Percentiles rank a stretch among this genome's conserved stretches.
phyloP scores from a whole-genome alignment of 2,797 vertebrate species.

The Danio jaintianensis region DNA sequence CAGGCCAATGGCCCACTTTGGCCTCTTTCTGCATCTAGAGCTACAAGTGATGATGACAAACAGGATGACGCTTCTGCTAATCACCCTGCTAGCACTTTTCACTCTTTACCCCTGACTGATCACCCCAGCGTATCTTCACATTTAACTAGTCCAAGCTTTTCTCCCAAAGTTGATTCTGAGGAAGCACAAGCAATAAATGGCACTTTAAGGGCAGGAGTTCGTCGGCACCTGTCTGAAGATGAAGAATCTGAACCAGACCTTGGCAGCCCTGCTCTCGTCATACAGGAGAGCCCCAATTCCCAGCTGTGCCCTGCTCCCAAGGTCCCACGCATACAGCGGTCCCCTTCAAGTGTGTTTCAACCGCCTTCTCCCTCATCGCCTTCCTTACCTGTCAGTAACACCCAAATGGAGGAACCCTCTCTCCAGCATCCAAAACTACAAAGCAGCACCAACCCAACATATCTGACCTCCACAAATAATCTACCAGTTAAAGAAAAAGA shows the following conservation, averaged over 20 bases:
- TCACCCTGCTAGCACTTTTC: conserved; percentile 47
- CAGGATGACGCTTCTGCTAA: conserved; percentile 32
- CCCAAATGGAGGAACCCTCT: conserved; percentile 49
- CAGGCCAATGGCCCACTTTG: conserved; percentile 65
- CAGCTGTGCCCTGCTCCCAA: conserved; percentile 70
- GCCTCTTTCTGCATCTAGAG: conserved; percentile 62
- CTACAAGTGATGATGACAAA: conserved; percentile 41
- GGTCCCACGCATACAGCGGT: conserved; percentile 67
- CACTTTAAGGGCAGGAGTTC: conserved; percentile 47
- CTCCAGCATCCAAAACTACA: conserved; percentile 36
- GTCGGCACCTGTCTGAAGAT: conserved; percentile 68
- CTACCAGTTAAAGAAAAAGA: conserved; percentile 71
- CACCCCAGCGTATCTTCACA: conserved; percentile 48
- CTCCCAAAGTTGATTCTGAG: conserved; percentile 61
- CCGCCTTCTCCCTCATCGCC: conserved; percentile 61
- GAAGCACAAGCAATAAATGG: conserved; percentile 63
- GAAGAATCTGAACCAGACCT: conserved; percentile 74
- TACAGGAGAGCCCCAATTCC: conserved; percentile 78
- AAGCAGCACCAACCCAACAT: conserved; percentile 24
- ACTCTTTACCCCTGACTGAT: conserved; percentile 49
- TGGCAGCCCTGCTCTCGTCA: conserved; percentile 74
- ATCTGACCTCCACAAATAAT: conserved; percentile 43
- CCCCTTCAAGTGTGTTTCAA: conserved; percentile 50
- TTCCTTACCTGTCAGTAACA: conserved; percentile 53
- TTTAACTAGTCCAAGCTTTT: conserved; percentile 51